These are phyloP conservation scores for Rhineura floridana DNA, from an alignment of 2,113 vertebrate genomes.

Conservation along the genomic window DNA sequence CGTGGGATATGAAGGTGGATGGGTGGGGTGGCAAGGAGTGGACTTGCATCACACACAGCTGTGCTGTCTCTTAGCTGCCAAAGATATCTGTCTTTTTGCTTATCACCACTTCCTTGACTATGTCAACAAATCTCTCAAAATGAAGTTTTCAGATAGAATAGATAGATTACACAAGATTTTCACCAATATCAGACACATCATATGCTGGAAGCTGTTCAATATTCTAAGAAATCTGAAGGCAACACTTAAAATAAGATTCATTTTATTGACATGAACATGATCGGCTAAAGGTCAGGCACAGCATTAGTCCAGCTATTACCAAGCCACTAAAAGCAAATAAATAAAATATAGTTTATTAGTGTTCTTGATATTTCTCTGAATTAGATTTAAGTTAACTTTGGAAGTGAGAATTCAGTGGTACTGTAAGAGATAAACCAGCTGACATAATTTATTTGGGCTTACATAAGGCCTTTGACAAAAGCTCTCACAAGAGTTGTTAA, in stretches of 20 bases:
- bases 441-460: conserved; percentile 53
- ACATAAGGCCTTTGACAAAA: conserved; percentile 27
- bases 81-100: conserved; percentile 41
- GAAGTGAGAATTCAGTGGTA: conserved; percentile 41
- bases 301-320: conserved; percentile 51
- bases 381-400: conserved; percentile 40
- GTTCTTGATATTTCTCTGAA: conserved; percentile 51
- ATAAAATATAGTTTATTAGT: conserved; percentile 43
- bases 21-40: conserved; percentile 25
- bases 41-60: conserved; percentile 47
- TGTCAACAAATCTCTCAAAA: conserved; percentile 46
- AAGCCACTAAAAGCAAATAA: conserved; percentile 51
- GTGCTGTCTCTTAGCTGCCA: conserved; percentile 43
- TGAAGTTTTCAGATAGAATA: conserved; percentile 57
- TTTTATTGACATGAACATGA: conserved; percentile 54
- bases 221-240: conserved; percentile 34
- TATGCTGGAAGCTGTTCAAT: conserved; percentile 37
- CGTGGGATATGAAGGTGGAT: neutral
- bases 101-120: conserved; percentile 23
- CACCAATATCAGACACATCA: conserved; percentile 12
- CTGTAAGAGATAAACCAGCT: neutral
- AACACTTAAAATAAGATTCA: conserved; percentile 43
- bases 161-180: conserved; percentile 31
- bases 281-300: conserved; percentile 45
- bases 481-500: conserved; percentile 45